Evolutionary conservation across 1,140 invertebrate genomes (phyloP), one percentile per base, ranked within the genome.

Genomic region (Camponotus vicinus): DNA sequence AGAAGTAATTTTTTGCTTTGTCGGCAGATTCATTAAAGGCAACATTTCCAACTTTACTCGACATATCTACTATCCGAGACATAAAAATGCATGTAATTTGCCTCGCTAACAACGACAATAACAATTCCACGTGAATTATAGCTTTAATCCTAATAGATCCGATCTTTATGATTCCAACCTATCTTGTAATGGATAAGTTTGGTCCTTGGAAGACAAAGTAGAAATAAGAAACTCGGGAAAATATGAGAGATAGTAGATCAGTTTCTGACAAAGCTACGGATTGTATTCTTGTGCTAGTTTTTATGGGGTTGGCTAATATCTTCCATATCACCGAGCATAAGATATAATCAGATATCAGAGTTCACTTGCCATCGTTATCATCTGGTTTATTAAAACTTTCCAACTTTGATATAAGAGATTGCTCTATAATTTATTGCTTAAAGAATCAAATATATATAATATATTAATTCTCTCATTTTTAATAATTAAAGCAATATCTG

Each of bases 101-200:
- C 64, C 18, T 55, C 37, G 66, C 69, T 83, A 83, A 83, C 69
- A 67, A 82, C 52, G 40, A 75, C 61, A 69, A 57, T 82, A 82
- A 59, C 69, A 75, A 83, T 83, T 83, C 18, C 13, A 45, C 9
- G 32, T 83, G 40, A 75, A 18, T 57, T 83, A 45, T 63, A 13
- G 42, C 40, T 75, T 75, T 61, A 70, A 83, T 83, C 79, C 69
- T 83, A 83, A 83, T 75, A 71, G 37, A 83, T 75, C 32, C 52
- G 15, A 8, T 11, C 18, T 73, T 82, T 83, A 83, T 42, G 79
- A 73, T 52, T 52, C 13, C 79, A 15, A 73, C 2, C 79, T 61
- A 75, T 83, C 69, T 61, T 75, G 79, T 83, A 83, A 83, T 83
- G 42, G 52, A 83, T 83, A 83, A 83, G 40, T 75, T 63, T 52